Conservation (phyloP, 2,888 invertebrate genomes). For the Athripsodes cinereus region DNA sequence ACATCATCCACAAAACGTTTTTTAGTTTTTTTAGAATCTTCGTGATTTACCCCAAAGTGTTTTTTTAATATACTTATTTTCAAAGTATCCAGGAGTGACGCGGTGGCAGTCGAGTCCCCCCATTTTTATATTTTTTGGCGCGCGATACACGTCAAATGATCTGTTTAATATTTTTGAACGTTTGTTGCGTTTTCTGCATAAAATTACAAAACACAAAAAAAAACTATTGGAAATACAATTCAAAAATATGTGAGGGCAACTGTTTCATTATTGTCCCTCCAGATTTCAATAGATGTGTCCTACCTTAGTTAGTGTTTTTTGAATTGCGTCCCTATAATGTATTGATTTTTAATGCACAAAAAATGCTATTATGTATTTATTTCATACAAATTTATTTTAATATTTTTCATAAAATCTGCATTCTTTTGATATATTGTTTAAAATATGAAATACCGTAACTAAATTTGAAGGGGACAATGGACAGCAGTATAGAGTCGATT, state of each 20-base stretch:
- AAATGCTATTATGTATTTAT: not conserved
- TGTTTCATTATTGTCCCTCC: conserved; percentile 7
- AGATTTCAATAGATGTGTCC: conserved; percentile 3
- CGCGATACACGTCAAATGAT: conserved; percentile 22
- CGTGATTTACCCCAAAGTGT: conserved; percentile 10
- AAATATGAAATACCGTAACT: conserved; percentile 14
- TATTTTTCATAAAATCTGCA: conserved; percentile 22
- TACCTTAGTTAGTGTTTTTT: conserved; percentile 14
- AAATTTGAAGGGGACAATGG: conserved; percentile 17
- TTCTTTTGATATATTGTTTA: conserved; percentile 15
- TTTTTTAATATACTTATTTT: conserved; percentile 9
- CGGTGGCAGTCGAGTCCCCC: conserved; percentile 11
- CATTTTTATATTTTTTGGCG: conserved; percentile 12
- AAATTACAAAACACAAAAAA: conserved; percentile 10
- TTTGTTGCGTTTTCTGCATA: conserved; percentile 15
- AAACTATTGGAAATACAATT: conserved; percentile 13
- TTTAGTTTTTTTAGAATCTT: conserved; percentile 9
- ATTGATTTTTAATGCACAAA: too few species aligned
- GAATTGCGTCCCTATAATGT: not conserved
- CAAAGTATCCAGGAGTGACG: conserved; percentile 12
- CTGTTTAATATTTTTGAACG: conserved; percentile 10
- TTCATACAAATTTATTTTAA: conserved; percentile 17
- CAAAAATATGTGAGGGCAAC: conserved; percentile 13
- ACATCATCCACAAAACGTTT: conserved; percentile 15
- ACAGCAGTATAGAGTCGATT: conserved; percentile 18